phyloP scores from a whole-genome alignment of 2,888 invertebrate species.

The Clostera curtula region DNA sequence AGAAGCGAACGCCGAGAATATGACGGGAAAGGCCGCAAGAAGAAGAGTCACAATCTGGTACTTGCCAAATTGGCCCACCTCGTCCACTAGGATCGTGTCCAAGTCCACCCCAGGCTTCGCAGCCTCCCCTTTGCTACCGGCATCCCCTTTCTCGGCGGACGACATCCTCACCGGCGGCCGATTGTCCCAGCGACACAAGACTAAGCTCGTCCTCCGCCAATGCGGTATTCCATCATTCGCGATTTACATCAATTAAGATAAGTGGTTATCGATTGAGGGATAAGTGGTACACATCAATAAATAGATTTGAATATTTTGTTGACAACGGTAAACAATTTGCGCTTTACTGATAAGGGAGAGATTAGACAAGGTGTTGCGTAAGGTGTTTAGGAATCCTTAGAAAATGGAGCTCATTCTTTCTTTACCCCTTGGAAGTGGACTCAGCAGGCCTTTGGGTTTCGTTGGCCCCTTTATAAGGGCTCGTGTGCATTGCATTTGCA shows the following conservation, averaged over 20 bases:
- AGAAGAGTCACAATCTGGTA: constrained; percentile 53
- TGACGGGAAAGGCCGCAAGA: constrained; percentile 52
- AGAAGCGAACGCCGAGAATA: constrained; percentile 59
- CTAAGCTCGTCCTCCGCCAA: no score
- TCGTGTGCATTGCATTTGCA: no score
- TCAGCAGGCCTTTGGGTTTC: no score
- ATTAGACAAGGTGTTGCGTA: no score
- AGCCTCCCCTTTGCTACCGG: no score
- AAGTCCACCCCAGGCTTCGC: constrained; percentile 35
- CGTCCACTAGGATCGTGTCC: constrained; percentile 50
- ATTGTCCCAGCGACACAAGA: no score
- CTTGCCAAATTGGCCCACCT: constrained; percentile 58
- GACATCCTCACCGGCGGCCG: constrained; percentile 31
- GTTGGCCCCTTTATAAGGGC: no score
- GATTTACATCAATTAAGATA: constrained; percentile 8
- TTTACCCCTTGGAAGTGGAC: no score
- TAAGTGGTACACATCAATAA: constrained; percentile 4
- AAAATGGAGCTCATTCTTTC: no score
- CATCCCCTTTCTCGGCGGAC: constrained; percentile 29
- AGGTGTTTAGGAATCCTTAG: no score
- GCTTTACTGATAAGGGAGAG: no score
- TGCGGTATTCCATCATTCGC: neutral
- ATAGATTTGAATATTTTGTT: neutral
- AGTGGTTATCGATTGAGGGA: constrained; percentile 9
- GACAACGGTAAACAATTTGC: no score